These are phyloP conservation scores for Vultur gryphus DNA, from an alignment of 2,797 vertebrate species.

Conservation along the genomic window DNA sequence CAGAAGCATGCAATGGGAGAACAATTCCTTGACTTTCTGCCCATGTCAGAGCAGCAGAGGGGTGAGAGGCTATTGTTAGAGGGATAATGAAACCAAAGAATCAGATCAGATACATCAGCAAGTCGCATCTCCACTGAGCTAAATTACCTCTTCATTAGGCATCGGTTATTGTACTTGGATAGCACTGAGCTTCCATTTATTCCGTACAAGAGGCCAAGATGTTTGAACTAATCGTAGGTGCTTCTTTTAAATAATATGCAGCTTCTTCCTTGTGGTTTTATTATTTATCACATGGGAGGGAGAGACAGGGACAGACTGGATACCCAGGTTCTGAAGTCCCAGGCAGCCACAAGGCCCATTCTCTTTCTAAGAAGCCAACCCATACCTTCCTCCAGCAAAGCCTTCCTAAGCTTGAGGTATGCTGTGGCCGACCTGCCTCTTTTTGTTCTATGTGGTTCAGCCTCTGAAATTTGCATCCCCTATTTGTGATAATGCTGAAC, in stretches of 20 bases:
- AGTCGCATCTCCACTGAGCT: neutral
- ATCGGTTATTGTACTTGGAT: neutral
- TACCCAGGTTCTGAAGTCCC: neutral
- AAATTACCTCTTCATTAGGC: neutral
- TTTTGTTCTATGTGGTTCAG: neutral
- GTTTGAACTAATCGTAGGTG: neutral
- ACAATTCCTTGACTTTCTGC: neutral
- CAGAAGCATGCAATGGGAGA: neutral
- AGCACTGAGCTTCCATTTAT: neutral
- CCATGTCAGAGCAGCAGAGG: neutral
- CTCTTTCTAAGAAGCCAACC: neutral
- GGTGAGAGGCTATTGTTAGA: neutral
- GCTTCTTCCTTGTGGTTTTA: neutral
- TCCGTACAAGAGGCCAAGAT: neutral
- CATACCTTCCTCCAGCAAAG: neutral
- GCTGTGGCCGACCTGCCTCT: neutral
- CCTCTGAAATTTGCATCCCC: neutral
- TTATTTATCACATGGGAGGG: neutral
- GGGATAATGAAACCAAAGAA: neutral
- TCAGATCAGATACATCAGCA: neutral
- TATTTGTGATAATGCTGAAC: neutral
- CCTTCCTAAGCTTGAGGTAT: neutral
- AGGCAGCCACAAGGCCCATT: neutral
- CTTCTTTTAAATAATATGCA: neutral
- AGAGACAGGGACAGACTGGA: neutral